Base-by-base conservation (phyloP, 2,888 invertebrate genomes). In the Acrobasis suavella region DNA sequence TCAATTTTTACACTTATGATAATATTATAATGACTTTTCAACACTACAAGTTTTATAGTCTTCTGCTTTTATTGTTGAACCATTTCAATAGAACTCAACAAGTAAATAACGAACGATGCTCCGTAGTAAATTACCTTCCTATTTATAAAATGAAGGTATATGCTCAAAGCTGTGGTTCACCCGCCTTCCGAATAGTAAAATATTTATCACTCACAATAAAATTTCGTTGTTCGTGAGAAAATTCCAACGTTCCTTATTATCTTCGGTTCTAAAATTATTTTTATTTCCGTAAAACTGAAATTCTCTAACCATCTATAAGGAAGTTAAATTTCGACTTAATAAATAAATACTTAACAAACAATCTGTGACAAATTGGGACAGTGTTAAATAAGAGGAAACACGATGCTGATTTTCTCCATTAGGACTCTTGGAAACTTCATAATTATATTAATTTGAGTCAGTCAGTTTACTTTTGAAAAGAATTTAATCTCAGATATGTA, bases 161-260 rank as follows among this genome's bases (percentile, higher is more conserved):
- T 56, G 42, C 38, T 42, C 16, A 42, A 42, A 42, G n/a, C 32
- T 52, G 17, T 46, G 46, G 60, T 54, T 61, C 16, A 59, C 38
- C 50, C 61, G 32, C 51, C 10, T 60, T 60, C 52, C 22, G 14
- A 59, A 50, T 46, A 62, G 50, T 65, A 15, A 61, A 54, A 61
- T 46, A 52, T 68, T 58, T 63, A 65, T 71, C 67, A 73, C 68
- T 74, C 72, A 61, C 64, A 67, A 46, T 60, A 38, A 71, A 74
- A 69, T 74, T 70, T 73, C 67, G 67, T 65, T 69, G 82, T 82
- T 78, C 83, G 83, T 84, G 83, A 83, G 79, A 83, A 73, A 77
- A 83, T 84, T 79, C 74, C 66, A 64, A 54, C 63, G 58, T 61
- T 61, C 50, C 63, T 38, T 12, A 32, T 49, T 55, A 55, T 49